These are phyloP conservation scores for Myrmecophaga tridactyla DNA, from an alignment of 2,113 vertebrate species.

Conservation along the genomic window DNA sequence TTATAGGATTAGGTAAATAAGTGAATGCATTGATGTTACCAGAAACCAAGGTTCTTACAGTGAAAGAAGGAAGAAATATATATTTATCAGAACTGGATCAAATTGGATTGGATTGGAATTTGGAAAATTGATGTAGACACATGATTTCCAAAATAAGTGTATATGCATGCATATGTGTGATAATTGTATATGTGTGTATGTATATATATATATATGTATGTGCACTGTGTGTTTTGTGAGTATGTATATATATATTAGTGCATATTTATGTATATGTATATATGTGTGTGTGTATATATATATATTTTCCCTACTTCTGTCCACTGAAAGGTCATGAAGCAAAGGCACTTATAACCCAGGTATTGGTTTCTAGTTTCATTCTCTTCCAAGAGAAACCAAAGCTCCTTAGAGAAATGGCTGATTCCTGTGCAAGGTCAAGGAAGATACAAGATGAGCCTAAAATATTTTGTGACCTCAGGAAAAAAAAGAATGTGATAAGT, in stretches of 20 bases:
- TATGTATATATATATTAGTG: rapidly evolving
- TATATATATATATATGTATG: too few relatives aligned
- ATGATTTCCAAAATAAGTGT: neutral
- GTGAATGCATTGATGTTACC: neutral
- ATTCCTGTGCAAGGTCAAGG: neutral
- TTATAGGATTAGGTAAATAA: neutral
- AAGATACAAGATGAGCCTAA: neutral
- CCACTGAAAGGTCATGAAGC: neutral
- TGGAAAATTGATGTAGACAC: neutral
- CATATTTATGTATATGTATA: neutral
- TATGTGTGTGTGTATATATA: too few relatives aligned
- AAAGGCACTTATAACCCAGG: neutral
- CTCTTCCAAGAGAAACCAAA: neutral
- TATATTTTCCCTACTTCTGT: neutral
- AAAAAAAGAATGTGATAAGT: neutral
- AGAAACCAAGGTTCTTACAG: neutral
- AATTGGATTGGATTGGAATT: neutral
- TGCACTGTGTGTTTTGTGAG: too few relatives aligned
- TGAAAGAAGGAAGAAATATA: neutral
- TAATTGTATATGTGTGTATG: neutral
- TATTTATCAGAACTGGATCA: neutral
- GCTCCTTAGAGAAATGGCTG: neutral
- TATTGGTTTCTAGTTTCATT: neutral
- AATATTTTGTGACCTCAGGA: neutral
- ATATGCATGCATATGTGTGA: rapidly evolving